phyloP scores from a whole-genome alignment of 1,140 invertebrate species.

The Drosophila triauraria region DNA sequence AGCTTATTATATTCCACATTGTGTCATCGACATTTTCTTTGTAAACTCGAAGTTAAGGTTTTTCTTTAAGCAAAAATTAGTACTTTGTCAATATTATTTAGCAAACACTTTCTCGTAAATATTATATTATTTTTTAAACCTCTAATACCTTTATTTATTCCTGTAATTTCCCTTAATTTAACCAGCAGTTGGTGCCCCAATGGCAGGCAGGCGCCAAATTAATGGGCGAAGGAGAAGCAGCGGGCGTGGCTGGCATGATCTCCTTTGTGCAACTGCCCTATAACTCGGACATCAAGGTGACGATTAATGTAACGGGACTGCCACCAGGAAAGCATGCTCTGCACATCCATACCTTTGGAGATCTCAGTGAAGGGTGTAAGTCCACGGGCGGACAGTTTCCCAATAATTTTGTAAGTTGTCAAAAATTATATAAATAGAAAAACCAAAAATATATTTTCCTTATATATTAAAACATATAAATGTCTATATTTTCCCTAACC shows the following conservation, averaged over 20 bases:
- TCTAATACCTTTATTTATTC: no score
- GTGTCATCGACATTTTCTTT: not conserved
- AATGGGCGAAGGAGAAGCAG: constrained; percentile 61
- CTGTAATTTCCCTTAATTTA: not conserved
- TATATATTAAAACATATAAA: not conserved
- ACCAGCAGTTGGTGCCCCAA: constrained; percentile 53
- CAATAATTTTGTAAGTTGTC: constrained; percentile 79
- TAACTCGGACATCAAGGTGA: constrained; percentile 85
- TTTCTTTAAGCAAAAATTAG: no score
- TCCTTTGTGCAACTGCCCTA: constrained; percentile 77
- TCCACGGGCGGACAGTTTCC: constrained; percentile 86
- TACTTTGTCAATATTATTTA: no score
- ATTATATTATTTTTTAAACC: no score
- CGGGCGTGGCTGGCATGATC: constrained; percentile 63
- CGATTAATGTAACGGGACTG: constrained; percentile 87
- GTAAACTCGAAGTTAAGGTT: no score
- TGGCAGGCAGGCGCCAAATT: constrained; percentile 76
- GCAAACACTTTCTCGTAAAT: no score
- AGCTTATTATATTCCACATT: not conserved
- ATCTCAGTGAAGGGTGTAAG: constrained; percentile 88
- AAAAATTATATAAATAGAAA: no score
- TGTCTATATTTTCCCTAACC: not conserved
- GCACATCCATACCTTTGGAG: constrained; percentile 91
- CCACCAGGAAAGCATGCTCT: constrained; percentile 89
- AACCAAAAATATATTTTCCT: no score